A percentile compares a stretch with the other conserved stretches of the same genome.
These are phyloP conservation scores for Engraulis encrasicolus DNA, from an alignment of 2,113 vertebrate species.

Conservation along the genomic window DNA sequence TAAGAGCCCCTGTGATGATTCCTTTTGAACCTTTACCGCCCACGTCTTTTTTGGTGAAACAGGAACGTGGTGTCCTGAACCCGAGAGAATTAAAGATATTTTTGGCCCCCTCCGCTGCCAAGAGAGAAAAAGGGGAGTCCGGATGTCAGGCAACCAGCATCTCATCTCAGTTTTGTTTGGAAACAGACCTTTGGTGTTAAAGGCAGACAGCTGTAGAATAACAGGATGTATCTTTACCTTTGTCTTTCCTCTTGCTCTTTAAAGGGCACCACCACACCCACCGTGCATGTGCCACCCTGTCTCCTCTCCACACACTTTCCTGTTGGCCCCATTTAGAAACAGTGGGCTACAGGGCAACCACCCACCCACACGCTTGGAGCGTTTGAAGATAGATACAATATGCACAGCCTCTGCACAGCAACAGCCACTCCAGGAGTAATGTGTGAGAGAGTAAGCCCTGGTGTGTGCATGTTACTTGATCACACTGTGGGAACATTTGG, in stretches of 20 bases:
- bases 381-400: not conserved
- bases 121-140: not conserved
- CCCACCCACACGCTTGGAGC: slow-evolving; percentile 12
- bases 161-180: not conserved
- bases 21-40: not conserved
- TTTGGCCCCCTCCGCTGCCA: not conserved
- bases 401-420: not conserved
- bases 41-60: not conserved
- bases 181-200: not conserved
- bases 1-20: not conserved
- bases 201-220: slow-evolving; percentile 18
- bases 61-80: not conserved
- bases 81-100: not conserved
- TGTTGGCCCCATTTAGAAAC: not conserved
- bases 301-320: slow-evolving; percentile 24
- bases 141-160: not conserved
- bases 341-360: not conserved
- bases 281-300: not conserved
- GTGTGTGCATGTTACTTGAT: not conserved
- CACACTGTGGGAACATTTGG: no score
- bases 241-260: slow-evolving; percentile 32
- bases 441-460: not conserved
- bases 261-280: slow-evolving; percentile 9
- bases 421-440: no score
- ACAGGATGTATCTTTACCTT: slow-evolving; percentile 35